Base-by-base conservation (phyloP, 2,797 vertebrate genomes). In the Mormyrops boulengeri region DNA sequence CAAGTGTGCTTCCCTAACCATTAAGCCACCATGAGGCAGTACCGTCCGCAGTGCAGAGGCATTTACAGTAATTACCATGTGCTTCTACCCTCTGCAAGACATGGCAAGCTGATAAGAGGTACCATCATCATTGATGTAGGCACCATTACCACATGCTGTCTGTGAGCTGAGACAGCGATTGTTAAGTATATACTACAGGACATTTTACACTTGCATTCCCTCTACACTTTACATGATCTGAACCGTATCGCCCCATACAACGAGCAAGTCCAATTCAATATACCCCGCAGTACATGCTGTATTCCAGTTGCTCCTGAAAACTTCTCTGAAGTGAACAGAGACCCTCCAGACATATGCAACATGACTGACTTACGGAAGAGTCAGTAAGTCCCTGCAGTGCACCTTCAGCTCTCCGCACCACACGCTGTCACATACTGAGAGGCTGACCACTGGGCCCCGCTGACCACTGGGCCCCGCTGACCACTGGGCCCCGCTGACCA, bases 61-160 rank as follows among this genome's bases (percentile, higher is more conserved):
- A 55, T 90, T 57, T 82, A 88, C 85, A 60, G 60, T 77, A 89
- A 89, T 73, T 77, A 69, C 85, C 66, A 80, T 80, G 85, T 60
- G 86, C n/a, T 88, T 90, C 66, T 80, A 17, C 49, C 4, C 41
- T 52, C 38, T 34, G 26, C 49, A 60, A 12, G 62, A 41, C 55
- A 62, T 5, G 44, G 52, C 17, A 73, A 30, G 34, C 44, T 11
- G 84, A 87, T 47, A 19, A 17, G 6, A 9, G 49, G 49, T 5
- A 84, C 60, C 22, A 30, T 19, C 44, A 22, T 22, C 47, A 5
- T 19, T 85, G 82, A 22, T 85, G 47, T 30, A 85, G 22, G 52
- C 7, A 12, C 47, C 49, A 22, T 85, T 52, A 52, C 47, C 47
- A 85, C 8, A 85, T 85, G 82, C 82, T 5, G 47, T 26, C 47